Conservation (phyloP, 2,888 invertebrate genomes). For the Amblyjoppa proteus region DNA sequence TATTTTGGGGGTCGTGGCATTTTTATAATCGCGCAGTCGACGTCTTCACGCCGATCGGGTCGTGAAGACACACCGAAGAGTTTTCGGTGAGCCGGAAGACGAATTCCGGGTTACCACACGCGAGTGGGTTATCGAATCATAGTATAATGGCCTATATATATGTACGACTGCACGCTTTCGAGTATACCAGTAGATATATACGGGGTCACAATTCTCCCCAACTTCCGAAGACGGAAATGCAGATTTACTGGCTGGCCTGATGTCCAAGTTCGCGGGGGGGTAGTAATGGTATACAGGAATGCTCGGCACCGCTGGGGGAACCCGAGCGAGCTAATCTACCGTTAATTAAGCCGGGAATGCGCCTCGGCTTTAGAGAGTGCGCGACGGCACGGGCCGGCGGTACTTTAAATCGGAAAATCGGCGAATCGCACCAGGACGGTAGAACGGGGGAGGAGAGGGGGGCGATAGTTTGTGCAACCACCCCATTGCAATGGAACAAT, state of each 20-base stretch:
- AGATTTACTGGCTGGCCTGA: constrained; percentile 74
- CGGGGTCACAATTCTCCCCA: constrained; percentile 55
- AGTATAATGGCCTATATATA: not conserved
- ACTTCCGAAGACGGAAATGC: constrained; percentile 76
- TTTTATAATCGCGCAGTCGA: not conserved
- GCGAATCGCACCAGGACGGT: constrained; percentile 38
- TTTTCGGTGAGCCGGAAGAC: not conserved
- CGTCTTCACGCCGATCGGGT: not conserved
- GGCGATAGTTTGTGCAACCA: not conserved
- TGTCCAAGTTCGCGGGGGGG: constrained; percentile 72
- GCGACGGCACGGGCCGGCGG: constrained; percentile 37
- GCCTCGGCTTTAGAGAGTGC: constrained; percentile 55
- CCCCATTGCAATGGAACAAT: constrained; percentile 40
- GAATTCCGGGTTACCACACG: not conserved
- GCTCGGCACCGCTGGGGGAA: constrained; percentile 68
- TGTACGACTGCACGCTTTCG: not conserved
- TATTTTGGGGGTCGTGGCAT: not conserved
- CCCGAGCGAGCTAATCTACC: constrained; percentile 77
- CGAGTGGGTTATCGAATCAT: constrained; percentile 7
- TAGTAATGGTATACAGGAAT: constrained; percentile 67
- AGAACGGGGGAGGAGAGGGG: not conserved
- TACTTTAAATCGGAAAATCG: constrained; percentile 65
- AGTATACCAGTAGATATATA: constrained; percentile 4
- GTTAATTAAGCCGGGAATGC: constrained; percentile 77
- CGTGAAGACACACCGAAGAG: not conserved